phyloP scores from a whole-genome alignment of 2,113 vertebrate species.

The Corydoras maculifer region DNA sequence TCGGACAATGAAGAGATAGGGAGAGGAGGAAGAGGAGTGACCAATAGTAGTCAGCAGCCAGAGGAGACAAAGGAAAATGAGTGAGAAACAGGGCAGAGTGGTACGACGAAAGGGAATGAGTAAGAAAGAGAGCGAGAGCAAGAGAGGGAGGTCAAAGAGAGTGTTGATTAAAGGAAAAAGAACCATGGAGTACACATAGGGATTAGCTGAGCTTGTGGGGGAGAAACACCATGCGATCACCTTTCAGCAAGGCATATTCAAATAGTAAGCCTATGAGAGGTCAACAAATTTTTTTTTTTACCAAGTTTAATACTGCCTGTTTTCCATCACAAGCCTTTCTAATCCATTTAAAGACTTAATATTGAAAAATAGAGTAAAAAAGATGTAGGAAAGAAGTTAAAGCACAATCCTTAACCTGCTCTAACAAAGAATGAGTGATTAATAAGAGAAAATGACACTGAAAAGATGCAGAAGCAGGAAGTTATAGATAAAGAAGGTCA shows the following conservation, averaged over 20 bases:
- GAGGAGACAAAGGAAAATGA: slow-evolving; percentile 25
- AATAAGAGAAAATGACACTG: too few relatives aligned
- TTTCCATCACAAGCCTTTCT: slow-evolving; percentile 60
- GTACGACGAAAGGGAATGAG: slow-evolving; percentile 32
- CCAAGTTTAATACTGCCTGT: slow-evolving; percentile 49
- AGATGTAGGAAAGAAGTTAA: slow-evolving; percentile 6
- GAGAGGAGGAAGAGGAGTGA: slow-evolving; percentile 32
- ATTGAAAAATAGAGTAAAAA: not conserved
- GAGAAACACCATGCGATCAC: slow-evolving; percentile 43
- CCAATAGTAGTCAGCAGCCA: slow-evolving; percentile 9
- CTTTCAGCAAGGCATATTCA: slow-evolving; percentile 13
- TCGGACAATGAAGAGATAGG: slow-evolving; percentile 43
- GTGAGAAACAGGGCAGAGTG: slow-evolving; percentile 50
- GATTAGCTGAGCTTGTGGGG: slow-evolving; percentile 40
- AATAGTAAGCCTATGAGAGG: slow-evolving; percentile 29
- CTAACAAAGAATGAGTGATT: too few relatives aligned
- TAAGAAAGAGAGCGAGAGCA: slow-evolving; percentile 4
- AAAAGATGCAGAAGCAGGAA: too few relatives aligned
- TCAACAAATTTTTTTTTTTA: slow-evolving; percentile 23
- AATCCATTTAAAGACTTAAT: slow-evolving; percentile 53
- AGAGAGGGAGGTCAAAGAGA: slow-evolving; percentile 37
- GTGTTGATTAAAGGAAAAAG: slow-evolving; percentile 50
- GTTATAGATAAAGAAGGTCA: too few relatives aligned
- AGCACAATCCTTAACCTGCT: not conserved
- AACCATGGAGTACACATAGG: slow-evolving; percentile 21